Conservation (phyloP, 2,797 vertebrate species). For the Betta splendens region DNA sequence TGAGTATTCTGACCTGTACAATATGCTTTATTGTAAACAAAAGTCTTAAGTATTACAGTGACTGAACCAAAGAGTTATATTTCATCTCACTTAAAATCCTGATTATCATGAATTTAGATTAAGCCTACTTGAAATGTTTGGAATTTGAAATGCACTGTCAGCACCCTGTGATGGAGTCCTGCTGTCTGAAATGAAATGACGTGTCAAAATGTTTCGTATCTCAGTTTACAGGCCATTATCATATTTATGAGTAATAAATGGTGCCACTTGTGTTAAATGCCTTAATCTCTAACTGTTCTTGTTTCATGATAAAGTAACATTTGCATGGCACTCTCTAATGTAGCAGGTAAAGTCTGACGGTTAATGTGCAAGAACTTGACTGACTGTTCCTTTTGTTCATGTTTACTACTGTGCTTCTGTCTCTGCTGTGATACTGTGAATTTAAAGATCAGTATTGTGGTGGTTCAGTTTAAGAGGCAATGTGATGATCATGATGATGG, state of each 20-base stretch:
- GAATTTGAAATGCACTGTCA: not conserved
- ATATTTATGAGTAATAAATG: conserved; percentile 13
- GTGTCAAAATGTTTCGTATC: not conserved
- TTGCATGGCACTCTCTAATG: conserved; percentile 13
- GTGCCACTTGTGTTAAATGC: conserved; percentile 24
- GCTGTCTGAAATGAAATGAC: conserved; percentile 1
- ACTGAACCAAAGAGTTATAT: conserved; percentile 74
- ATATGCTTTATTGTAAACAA: conserved; percentile 12
- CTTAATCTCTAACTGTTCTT: conserved; percentile 26
- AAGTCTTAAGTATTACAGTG: conserved; percentile 58
- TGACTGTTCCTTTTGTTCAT: not conserved
- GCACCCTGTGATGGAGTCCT: conserved; percentile 13
- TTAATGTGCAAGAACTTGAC: conserved; percentile 1
- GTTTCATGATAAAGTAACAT: not conserved
- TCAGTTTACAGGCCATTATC: conserved; percentile 19
- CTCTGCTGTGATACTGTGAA: not conserved
- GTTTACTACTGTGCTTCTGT: conserved; percentile 5
- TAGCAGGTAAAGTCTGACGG: conserved; percentile 5
- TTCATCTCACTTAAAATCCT: conserved; percentile 13
- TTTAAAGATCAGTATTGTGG: not conserved
- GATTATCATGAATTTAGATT: conserved; percentile 6
- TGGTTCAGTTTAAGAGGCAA: not conserved
- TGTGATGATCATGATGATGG: no score
- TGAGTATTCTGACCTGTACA: conserved; percentile 3
- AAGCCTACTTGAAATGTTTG: not conserved